Conservation (phyloP, 2,113 vertebrate species). For the Anguilla rostrata region DNA sequence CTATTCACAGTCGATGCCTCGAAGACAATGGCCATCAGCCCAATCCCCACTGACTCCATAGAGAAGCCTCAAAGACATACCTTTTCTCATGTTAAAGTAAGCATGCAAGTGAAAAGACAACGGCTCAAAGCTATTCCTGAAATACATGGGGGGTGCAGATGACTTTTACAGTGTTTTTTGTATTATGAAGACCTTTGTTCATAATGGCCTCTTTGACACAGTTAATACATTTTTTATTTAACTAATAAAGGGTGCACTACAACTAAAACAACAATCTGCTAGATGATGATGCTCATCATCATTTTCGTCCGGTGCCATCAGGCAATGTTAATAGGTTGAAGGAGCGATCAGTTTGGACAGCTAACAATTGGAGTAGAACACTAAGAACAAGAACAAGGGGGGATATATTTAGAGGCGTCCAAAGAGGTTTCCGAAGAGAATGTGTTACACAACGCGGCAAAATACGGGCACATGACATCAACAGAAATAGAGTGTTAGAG, state of each 20-base stretch:
- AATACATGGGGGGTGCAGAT: not conserved
- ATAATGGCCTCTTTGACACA: not conserved
- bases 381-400: too few relatives aligned
- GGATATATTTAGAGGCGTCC: not conserved
- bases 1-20: conserved; percentile 9
- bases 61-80: not conserved
- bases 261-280: too few relatives aligned
- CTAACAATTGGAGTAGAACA: not conserved
- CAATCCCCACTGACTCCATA: conserved; percentile 18
- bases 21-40: conserved; percentile 17
- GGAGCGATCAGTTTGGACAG: too few relatives aligned
- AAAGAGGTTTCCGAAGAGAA: not conserved
- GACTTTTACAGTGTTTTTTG: not conserved
- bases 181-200: not conserved
- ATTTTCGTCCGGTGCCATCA: too few relatives aligned
- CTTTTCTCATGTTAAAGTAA: conserved; percentile 19
- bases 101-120: not conserved
- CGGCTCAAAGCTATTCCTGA: not conserved
- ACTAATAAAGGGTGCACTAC: too few relatives aligned
- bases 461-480: not conserved
- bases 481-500: not conserved
- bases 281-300: too few relatives aligned
- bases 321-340: too few relatives aligned
- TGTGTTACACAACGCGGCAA: not conserved
- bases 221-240: too few relatives aligned